phyloP scores from a whole-genome alignment of 2,888 invertebrate genomes.

The Buathra laborator region DNA sequence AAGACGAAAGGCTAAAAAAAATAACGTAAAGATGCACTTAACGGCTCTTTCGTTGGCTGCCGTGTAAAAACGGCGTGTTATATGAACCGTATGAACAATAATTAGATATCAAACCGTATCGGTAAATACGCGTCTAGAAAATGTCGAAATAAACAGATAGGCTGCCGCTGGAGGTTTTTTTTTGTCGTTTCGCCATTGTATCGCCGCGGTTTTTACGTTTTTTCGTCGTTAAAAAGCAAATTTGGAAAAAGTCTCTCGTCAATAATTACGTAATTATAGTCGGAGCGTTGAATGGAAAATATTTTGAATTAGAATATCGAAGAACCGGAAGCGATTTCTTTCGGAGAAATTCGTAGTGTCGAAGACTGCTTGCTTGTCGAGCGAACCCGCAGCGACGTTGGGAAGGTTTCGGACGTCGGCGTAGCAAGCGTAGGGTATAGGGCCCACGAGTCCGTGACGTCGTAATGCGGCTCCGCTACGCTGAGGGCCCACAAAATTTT shows the following conservation, averaged over 20 bases:
- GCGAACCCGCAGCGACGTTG: conserved; percentile 63
- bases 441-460: conserved; percentile 50
- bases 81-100: background rate
- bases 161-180: too few species aligned
- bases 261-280: too few species aligned
- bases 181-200: too few species aligned
- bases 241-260: too few species aligned
- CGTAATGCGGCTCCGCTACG: conserved; percentile 22
- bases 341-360: conserved; percentile 27
- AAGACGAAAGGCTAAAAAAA: conserved; percentile 62
- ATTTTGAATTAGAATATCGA: conserved; percentile 41
- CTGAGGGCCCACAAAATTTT: conserved; percentile 11
- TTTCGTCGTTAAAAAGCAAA: too few species aligned
- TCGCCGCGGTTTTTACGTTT: too few species aligned
- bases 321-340: conserved; percentile 14
- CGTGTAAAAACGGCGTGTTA: background rate
- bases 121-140: too few species aligned
- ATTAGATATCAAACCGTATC: background rate
- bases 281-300: too few species aligned
- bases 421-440: conserved; percentile 3
- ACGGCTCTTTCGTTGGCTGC: conserved; percentile 58
- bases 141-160: too few species aligned
- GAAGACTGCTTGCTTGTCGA: background rate
- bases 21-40: conserved; percentile 54
- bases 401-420: conserved; percentile 59